A percentile compares a stretch with the other conserved stretches of the same genome.
These are phyloP conservation scores for Sebastes elongatus DNA, from an alignment of 2,797 vertebrate species.

Conservation along the genomic window DNA sequence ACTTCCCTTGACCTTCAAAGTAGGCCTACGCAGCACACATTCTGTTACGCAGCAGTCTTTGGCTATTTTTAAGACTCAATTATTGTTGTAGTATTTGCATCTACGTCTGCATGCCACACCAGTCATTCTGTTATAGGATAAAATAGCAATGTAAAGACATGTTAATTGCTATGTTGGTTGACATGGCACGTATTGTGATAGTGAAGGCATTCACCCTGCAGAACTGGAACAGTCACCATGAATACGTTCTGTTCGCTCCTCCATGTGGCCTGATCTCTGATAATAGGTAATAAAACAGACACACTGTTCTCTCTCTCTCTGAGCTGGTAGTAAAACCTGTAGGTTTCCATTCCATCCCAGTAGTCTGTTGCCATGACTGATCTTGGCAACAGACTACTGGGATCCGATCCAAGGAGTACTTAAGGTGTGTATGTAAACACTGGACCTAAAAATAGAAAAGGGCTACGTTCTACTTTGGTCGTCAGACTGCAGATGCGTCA, in stretches of 20 bases:
- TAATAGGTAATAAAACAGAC: slow-evolving; percentile 3
- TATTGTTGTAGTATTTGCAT: slow-evolving; percentile 5
- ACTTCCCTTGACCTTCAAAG: slow-evolving; percentile 30
- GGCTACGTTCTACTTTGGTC: slow-evolving; percentile 22
- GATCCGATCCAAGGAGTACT: slow-evolving; percentile 44
- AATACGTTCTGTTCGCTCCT: not conserved
- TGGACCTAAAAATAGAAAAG: slow-evolving; percentile 53
- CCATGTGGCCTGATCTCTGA: not conserved
- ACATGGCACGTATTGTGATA: not conserved
- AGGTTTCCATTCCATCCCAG: slow-evolving; percentile 22
- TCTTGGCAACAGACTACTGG: slow-evolving; percentile 47
- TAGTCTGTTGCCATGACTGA: slow-evolving; percentile 26
- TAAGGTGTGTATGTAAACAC: slow-evolving; percentile 65
- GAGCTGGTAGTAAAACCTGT: slow-evolving; percentile 45
- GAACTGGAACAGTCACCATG: not conserved
- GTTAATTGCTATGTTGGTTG: not conserved
- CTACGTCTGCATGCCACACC: not conserved
- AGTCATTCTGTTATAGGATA: not conserved
- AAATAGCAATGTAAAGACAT: accelerated
- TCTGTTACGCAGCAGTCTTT: slow-evolving; percentile 9
- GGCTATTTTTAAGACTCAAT: slow-evolving; percentile 33
- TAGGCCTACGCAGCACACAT: slow-evolving; percentile 4
- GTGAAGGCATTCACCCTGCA: not conserved
- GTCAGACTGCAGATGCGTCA: slow-evolving; percentile 38
- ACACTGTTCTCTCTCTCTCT: not conserved